Conservation (phyloP, 2,888 invertebrate species). For the Drosophila imparisetae region DNA sequence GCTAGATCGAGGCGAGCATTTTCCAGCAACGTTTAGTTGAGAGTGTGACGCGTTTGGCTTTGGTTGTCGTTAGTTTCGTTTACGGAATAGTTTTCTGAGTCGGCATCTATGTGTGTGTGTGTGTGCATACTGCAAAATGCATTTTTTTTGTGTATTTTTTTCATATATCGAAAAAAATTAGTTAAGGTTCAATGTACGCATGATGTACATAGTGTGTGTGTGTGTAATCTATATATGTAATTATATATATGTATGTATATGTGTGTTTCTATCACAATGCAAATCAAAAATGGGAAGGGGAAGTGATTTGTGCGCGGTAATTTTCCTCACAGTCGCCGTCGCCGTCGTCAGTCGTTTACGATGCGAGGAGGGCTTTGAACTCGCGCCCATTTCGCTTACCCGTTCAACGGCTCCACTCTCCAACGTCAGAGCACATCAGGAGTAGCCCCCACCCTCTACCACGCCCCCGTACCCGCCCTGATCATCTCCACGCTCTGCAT, state of each 20-base stretch:
- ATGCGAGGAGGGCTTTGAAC: constrained; percentile 61
- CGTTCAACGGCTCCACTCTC: constrained; percentile 37
- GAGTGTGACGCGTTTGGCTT: constrained; percentile 51
- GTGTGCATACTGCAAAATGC: not conserved
- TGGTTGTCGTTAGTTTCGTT: constrained; percentile 58
- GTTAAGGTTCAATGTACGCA: not conserved
- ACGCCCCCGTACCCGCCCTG: not conserved
- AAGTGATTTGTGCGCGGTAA: constrained; percentile 47
- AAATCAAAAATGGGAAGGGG: constrained; percentile 46
- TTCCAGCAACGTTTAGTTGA: constrained; percentile 64
- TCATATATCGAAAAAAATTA: not conserved
- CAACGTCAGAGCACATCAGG: constrained; percentile 9
- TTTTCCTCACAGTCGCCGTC: constrained; percentile 27
- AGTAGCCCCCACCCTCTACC: not conserved
- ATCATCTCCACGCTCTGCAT: constrained; percentile 8
- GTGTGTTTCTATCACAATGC: constrained; percentile 17
- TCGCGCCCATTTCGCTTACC: constrained; percentile 35
- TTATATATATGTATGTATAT: not conserved
- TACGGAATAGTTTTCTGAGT: constrained; percentile 15
- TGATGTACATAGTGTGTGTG: constrained; percentile 1
- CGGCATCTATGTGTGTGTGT: not conserved
- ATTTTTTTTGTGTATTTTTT: not conserved
- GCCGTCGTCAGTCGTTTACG: constrained; percentile 15
- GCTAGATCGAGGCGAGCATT: constrained; percentile 64
- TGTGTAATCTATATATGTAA: not conserved